Evolutionary conservation across 2,113 vertebrate species (phyloP), one percentile per base, ranked within the genome.

Genomic region (Phalacrocorax pelagicus): DNA sequence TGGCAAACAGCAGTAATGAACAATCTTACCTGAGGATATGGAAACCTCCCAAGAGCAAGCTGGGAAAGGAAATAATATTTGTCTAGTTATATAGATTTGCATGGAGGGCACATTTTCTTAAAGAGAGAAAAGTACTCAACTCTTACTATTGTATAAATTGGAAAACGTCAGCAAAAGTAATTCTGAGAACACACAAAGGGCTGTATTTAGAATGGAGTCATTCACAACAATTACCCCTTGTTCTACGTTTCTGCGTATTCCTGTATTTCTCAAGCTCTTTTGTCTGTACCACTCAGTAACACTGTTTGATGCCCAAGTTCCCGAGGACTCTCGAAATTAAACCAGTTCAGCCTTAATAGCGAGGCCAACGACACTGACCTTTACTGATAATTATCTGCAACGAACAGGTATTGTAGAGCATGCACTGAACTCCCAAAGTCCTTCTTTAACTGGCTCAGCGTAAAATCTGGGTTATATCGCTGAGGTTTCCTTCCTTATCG

Each of bases 41-140:
- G 99, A 98, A 99, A 99, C 98, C 99, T 99, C 97, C 99, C 99
- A 95, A 99, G 98, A 72, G 99, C 99, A 98, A 99, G 98, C 99
- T 99, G 98, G 96, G 94, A 96, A 98, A 96, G 97, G 95, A 98
- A 97, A 98, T 97, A 98, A 98, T 98, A 98, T 98, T 98, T 98
- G 98, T 98, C 98, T 98, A 97, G 81, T 98, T 98, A 98, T 75
- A 97, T 83, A 98, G 98, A 98, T 98, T 98, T 98, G 98, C 98
- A 98, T 98, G 97, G 96, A 97, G 97, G 97, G 98, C 95, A 98
- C 97, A 98, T 94, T 97, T 98, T 83, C 97, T 97, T 97, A 91
- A 74, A 97, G 90, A 97, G 93, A 97, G 95, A 98, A 94, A 93
- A 97, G 93, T 82, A 72, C 88, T 97, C 94, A 97, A 92, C 96